These are phyloP conservation scores for Saxicola maurus DNA, from an alignment of 2,797 vertebrate species.

Conservation along the genomic window DNA sequence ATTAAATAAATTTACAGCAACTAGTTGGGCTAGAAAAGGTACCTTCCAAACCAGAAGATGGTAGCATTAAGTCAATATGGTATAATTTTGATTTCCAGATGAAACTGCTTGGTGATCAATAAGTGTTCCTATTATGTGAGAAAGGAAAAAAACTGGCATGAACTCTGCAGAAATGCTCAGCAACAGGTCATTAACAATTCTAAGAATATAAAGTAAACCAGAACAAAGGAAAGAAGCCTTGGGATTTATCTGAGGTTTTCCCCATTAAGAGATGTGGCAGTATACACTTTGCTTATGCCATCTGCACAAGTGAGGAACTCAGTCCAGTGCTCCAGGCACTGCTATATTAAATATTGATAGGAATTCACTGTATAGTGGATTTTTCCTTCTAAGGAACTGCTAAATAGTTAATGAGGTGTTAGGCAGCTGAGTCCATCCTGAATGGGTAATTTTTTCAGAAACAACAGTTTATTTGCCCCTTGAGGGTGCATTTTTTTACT, in stretches of 20 bases:
- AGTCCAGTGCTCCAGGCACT: conserved; percentile 64
- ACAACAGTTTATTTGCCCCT: conserved; percentile 63
- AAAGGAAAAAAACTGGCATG: conserved; percentile 49
- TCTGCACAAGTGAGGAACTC: conserved; percentile 66
- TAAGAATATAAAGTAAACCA: conserved; percentile 43
- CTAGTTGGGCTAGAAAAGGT: background rate
- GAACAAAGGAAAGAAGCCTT: conserved; percentile 50
- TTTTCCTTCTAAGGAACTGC: conserved; percentile 73
- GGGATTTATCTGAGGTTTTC: conserved; percentile 59
- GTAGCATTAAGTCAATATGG: conserved; percentile 15
- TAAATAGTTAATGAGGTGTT: conserved; percentile 78
- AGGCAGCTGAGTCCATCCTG: conserved; percentile 59
- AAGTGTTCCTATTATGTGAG: conserved; percentile 23
- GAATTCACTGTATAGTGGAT: conserved; percentile 67
- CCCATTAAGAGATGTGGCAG: conserved; percentile 37
- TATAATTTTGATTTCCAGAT: conserved; percentile 5
- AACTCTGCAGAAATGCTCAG: conserved; percentile 39
- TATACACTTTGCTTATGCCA: conserved; percentile 48
- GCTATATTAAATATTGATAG: conserved; percentile 76
- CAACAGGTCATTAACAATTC: conserved; percentile 58
- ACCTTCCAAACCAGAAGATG: conserved; percentile 38
- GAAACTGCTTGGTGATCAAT: conserved; percentile 39
- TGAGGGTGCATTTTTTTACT: conserved; percentile 42
- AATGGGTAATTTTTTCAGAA: conserved; percentile 71
- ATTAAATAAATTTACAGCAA: background rate